Evolutionary conservation across 2,888 invertebrate genomes (phyloP).

Genomic region (Chaitophorus viminalis): DNA sequence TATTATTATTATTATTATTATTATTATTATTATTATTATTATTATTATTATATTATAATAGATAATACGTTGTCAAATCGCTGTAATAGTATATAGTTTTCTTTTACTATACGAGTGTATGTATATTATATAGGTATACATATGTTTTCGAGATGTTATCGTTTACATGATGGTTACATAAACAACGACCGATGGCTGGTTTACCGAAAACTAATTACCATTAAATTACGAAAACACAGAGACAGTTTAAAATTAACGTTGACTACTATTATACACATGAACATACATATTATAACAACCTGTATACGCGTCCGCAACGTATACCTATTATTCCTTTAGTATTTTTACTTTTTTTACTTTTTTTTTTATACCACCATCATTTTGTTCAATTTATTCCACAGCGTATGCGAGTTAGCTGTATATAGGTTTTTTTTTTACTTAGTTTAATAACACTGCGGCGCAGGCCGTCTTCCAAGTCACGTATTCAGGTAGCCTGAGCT

Average conservation of each 20-base stretch:
- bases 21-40: no score
- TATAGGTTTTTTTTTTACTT: neutral
- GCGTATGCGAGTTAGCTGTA: neutral
- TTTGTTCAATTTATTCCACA: constrained; percentile 45
- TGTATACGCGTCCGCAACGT: neutral
- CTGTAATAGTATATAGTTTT: no score
- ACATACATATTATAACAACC: neutral
- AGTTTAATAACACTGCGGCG: constrained; percentile 50
- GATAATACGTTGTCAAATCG: no score
- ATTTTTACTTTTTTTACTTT: neutral
- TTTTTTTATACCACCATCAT: neutral
- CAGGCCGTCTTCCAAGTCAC: constrained; percentile 54
- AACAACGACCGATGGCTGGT: neutral
- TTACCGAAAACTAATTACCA: constrained; percentile 35
- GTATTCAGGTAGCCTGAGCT: constrained; percentile 56
- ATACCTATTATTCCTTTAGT: neutral
- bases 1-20: no score
- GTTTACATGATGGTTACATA: neutral
- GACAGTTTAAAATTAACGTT: constrained; percentile 24
- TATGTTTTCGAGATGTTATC: neutral
- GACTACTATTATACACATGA: constrained; percentile 9
- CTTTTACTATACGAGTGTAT: neutral
- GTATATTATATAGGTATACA: neutral
- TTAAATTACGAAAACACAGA: constrained; percentile 18
- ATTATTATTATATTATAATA: no score